Base-by-base conservation (phyloP, 2,888 invertebrate species). In the Volucella bombylans region DNA sequence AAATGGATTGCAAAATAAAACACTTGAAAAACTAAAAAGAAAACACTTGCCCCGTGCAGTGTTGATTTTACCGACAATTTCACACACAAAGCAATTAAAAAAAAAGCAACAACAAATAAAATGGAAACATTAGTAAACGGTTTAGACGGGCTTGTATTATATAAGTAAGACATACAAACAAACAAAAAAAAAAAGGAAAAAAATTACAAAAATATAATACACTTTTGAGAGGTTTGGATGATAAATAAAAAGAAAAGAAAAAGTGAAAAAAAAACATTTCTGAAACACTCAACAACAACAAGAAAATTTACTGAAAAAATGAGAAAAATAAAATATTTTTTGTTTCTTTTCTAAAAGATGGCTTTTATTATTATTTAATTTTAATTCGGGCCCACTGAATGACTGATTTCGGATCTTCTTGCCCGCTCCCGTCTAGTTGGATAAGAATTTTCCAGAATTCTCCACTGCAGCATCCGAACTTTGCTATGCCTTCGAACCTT, bases 131-230 rank as follows among this genome's bases (percentile, higher is more conserved):
- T 47, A 71, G 43, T 49, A 73, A 57, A 64, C 52, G 65, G 69
- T 79, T 83, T 67, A 74, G 73, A 68, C 45, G 78, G 73, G 69
- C 79, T 73, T 82, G 82, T 78, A 78, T 78, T 69, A 50, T 57
- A 82, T 72, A 68, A 82, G 72, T 61, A 72, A 69, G 61, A 62
- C 12, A 72, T 67, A 41, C 18, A 57, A 43, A 14, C 59, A 6
- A 54, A 15, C 15, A n/a, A 62, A 52, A 62, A 54, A 45, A 54
- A 45, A 31, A 38, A 54, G 18, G 41, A 23, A 6, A 23, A n/a
- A 18, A 18, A 38, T 15, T 4, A 41, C n/a, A 47, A 2, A 41
- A 38, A 61, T 3, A 38, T 57, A 52, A 43, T 3, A 61, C 41
- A 65, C 38, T n/a, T 10, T 55, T 18, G 18, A 18, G 3, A 23